Evolutionary conservation across 2,113 vertebrate species (phyloP).

Genomic region (Brienomyrus brachyistius): DNA sequence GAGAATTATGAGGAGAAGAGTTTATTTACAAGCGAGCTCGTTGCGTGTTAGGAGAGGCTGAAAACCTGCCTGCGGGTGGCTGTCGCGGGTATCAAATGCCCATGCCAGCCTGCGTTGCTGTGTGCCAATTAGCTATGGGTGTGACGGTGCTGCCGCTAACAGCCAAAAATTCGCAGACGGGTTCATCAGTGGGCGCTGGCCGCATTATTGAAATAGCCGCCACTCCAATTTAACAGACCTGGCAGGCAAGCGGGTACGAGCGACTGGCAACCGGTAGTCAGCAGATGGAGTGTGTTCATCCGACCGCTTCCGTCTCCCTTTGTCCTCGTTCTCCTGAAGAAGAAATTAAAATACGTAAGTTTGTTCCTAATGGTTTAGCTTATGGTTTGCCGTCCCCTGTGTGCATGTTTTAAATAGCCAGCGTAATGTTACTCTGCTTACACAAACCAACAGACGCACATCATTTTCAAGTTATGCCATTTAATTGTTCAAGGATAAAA

Average conservation of each 20-base stretch:
- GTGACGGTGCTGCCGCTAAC: neutral
- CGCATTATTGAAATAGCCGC: neutral
- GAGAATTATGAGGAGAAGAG: neutral
- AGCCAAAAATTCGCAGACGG: neutral
- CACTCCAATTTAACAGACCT: neutral
- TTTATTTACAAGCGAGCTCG: neutral
- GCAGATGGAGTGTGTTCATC: constrained; percentile 37
- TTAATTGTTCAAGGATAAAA: neutral
- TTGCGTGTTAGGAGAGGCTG: neutral
- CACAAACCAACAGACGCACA: neutral
- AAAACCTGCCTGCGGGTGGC: neutral
- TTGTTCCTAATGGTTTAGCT: constrained; percentile 30
- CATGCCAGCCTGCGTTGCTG: neutral
- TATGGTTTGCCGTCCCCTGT: constrained; percentile 13
- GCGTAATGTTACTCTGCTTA: constrained; percentile 5
- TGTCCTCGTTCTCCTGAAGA: constrained; percentile 27
- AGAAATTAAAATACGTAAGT: constrained; percentile 38
- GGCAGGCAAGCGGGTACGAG: constrained; percentile 10
- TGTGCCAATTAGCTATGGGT: neutral
- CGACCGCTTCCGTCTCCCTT: constrained; percentile 12
- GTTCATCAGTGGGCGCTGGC: neutral
- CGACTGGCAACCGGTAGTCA: constrained; percentile 20
- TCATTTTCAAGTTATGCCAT: neutral
- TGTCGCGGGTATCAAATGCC: neutral
- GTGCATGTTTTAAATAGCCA: constrained; percentile 16